phyloP scores from a whole-genome alignment of 2,888 invertebrate species.

The Chaetogeoica ovagalla region DNA sequence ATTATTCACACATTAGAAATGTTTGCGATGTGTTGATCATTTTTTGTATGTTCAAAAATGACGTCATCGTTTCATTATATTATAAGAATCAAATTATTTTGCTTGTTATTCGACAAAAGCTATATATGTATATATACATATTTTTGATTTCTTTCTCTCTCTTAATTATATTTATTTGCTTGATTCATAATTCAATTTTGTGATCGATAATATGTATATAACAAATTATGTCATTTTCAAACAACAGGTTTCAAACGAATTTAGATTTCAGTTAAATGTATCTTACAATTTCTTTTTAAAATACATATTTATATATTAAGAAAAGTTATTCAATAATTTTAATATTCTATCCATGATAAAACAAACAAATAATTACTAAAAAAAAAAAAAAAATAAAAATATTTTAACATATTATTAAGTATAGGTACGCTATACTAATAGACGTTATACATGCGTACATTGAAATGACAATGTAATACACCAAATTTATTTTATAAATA shows the following conservation, averaged over 20 bases:
- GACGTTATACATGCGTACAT: background rate
- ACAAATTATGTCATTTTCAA: conserved; percentile 5
- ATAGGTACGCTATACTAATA: background rate
- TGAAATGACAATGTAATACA: background rate
- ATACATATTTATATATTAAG: background rate
- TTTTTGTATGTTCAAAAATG: background rate
- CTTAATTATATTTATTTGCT: background rate
- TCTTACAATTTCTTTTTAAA: background rate
- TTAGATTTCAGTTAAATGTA: background rate
- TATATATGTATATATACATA: background rate
- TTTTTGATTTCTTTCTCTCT: background rate
- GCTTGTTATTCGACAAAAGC: background rate
- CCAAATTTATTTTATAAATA: background rate
- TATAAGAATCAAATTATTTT: background rate
- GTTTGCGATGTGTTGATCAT: background rate
- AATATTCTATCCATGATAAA: background rate
- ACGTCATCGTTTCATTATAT: background rate
- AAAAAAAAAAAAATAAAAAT: conserved; percentile 12
- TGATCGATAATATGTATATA: background rate
- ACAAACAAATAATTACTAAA: conserved; percentile 1
- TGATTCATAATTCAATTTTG: no score
- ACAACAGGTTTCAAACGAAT: background rate
- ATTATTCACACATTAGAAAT: background rate
- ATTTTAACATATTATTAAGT: background rate
- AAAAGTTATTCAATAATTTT: background rate